Conservation (phyloP, 2,888 invertebrate species). For the Argyresthia albistria region DNA sequence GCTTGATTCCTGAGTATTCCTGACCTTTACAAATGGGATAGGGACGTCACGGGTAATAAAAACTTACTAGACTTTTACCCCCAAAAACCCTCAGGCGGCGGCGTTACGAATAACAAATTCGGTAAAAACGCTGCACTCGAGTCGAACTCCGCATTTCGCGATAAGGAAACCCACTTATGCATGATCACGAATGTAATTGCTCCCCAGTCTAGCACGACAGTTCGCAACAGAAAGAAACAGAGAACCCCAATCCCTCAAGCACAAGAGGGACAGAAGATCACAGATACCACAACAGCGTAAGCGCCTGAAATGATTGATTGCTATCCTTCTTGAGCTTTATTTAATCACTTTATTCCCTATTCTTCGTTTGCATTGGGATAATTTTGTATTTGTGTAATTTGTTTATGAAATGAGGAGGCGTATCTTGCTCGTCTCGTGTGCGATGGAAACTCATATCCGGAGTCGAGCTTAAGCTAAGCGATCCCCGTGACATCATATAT, state of each 20-base stretch:
- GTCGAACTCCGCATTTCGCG: slow-evolving; percentile 59
- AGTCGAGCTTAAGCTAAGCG: slow-evolving; percentile 18
- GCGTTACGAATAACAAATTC: slow-evolving; percentile 59
- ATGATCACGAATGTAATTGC: slow-evolving; percentile 75
- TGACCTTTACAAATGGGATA: too few relatives aligned
- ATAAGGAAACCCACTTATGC: slow-evolving; percentile 73
- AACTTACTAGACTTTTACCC: too few relatives aligned
- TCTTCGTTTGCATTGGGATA: slow-evolving; percentile 70
- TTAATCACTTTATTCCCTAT: slow-evolving; percentile 75
- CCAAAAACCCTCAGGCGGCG: too few relatives aligned
- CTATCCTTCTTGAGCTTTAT: slow-evolving; percentile 73
- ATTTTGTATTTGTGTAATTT: slow-evolving; percentile 72
- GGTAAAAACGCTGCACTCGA: slow-evolving; percentile 60
- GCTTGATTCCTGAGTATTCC: slow-evolving; percentile 15
- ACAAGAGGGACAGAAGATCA: slow-evolving; percentile 35
- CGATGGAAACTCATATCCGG: slow-evolving; percentile 55
- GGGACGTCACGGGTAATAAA: too few relatives aligned
- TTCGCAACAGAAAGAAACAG: slow-evolving; percentile 59
- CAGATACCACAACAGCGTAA: slow-evolving; percentile 57
- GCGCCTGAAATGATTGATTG: slow-evolving; percentile 73
- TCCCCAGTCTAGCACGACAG: slow-evolving; percentile 72
- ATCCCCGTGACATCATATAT: too few relatives aligned
- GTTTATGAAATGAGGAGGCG: slow-evolving; percentile 65
- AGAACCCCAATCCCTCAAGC: slow-evolving; percentile 21
- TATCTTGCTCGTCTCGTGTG: slow-evolving; percentile 24